Conservation (phyloP, 2,797 vertebrate species). For the Rhincodon typus region DNA sequence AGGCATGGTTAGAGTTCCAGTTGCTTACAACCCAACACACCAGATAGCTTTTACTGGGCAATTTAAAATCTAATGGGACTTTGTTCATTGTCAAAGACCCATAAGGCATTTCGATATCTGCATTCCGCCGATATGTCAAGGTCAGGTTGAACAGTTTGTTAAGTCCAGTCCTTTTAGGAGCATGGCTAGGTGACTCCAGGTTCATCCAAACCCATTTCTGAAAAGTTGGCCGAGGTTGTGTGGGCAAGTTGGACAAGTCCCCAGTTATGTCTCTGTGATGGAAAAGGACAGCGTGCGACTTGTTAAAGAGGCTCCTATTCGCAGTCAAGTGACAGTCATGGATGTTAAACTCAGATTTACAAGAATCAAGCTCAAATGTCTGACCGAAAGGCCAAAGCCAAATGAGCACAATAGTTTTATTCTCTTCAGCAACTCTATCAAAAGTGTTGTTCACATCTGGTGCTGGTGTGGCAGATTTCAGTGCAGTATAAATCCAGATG, state of each 20-base stretch:
- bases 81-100: neutral
- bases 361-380: neutral
- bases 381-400: neutral
- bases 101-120: neutral
- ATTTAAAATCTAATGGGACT: neutral
- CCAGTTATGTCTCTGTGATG: neutral
- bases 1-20: neutral
- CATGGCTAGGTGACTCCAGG: neutral
- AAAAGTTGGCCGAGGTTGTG: neutral
- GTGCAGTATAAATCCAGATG: conserved; percentile 34
- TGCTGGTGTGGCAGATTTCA: conserved; percentile 81
- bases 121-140: neutral
- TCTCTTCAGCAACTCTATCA: neutral
- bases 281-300: neutral
- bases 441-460: conserved; percentile 62
- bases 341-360: neutral
- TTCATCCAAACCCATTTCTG: neutral
- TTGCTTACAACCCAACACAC: neutral
- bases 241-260: neutral
- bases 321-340: neutral
- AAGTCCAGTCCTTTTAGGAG: neutral
- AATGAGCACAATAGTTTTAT: neutral
- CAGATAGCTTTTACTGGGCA: neutral
- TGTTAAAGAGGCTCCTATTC: neutral
- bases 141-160: neutral